Evolutionary conservation across 2,113 vertebrate genomes (phyloP).

Genomic region (Tachuris rubrigastra): DNA sequence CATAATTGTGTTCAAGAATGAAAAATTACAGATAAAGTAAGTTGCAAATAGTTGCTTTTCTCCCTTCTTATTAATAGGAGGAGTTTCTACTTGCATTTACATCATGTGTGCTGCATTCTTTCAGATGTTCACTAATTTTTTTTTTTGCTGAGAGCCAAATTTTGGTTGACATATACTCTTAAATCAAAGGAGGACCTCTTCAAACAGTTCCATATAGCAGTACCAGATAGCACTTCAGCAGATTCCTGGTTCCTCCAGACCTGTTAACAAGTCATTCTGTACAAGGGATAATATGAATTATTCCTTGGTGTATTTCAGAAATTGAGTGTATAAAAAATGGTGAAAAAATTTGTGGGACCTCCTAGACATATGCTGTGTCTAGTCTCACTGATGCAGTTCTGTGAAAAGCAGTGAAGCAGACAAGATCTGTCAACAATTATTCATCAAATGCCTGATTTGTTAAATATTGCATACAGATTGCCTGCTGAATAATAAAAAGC

Average conservation of each 20-base stretch:
- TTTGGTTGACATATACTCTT: not conserved
- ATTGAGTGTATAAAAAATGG: not conserved
- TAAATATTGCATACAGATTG: slow-evolving; percentile 47
- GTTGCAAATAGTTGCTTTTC: not conserved
- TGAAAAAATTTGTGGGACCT: not conserved
- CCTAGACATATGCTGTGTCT: not conserved
- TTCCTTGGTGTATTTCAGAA: not conserved
- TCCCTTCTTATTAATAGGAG: not conserved
- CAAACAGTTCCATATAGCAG: not conserved
- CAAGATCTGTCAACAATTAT: slow-evolving; percentile 45
- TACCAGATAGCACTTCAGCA: not conserved
- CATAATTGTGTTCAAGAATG: not conserved
- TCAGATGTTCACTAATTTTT: not conserved
- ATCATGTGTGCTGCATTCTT: not conserved
- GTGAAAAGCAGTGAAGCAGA: not conserved
- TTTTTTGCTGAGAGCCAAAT: not conserved
- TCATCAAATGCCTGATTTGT: slow-evolving; percentile 24
- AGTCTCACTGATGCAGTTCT: not conserved
- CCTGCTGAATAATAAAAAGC: slow-evolving; percentile 31
- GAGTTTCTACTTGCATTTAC: not conserved
- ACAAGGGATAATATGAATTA: not conserved
- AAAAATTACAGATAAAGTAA: not conserved
- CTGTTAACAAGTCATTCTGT: not conserved
- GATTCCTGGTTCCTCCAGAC: not conserved
- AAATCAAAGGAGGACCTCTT: not conserved